These are phyloP conservation scores for Oophaga sylvatica DNA, from an alignment of 2,797 vertebrate genomes.

Conservation along the genomic window DNA sequence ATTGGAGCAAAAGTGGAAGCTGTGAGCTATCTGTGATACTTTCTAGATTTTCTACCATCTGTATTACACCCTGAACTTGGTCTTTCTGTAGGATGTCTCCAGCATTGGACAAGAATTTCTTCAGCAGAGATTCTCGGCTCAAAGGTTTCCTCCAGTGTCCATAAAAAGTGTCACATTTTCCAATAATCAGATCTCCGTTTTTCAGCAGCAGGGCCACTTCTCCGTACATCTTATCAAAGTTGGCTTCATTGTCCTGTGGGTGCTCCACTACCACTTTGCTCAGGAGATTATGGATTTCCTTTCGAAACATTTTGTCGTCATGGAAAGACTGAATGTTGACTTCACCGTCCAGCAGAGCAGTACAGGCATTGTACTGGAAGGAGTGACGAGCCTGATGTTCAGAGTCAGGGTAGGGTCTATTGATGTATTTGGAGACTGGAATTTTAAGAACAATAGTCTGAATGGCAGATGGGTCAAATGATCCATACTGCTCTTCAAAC, in stretches of 20 bases:
- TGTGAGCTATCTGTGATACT: constrained; percentile 72
- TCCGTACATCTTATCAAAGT: constrained; percentile 87
- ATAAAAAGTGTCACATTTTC: constrained; percentile 87
- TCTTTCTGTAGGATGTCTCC: constrained; percentile 74
- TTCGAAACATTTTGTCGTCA: constrained; percentile 71
- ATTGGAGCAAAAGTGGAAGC: constrained; percentile 75
- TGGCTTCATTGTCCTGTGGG: constrained; percentile 83
- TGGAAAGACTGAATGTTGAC: constrained; percentile 81
- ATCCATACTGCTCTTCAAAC: constrained; percentile 70
- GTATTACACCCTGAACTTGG: constrained; percentile 77
- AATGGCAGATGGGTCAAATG: constrained; percentile 74
- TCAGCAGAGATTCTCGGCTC: constrained; percentile 80
- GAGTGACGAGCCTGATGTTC: constrained; percentile 89
- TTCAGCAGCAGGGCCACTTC: constrained; percentile 82
- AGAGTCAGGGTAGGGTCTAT: constrained; percentile 84
- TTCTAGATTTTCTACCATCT: constrained; percentile 80
- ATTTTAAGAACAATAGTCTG: constrained; percentile 81
- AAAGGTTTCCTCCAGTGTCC: constrained; percentile 91
- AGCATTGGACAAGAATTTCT: constrained; percentile 83
- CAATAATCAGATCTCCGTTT: constrained; percentile 76
- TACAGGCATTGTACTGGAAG: constrained; percentile 88
- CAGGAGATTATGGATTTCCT: constrained; percentile 78
- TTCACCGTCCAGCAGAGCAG: constrained; percentile 82
- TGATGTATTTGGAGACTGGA: constrained; percentile 87
- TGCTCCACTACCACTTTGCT: constrained; percentile 82